phyloP scores from a whole-genome alignment of 2,797 vertebrate species.

The Bradypodion ventrale region DNA sequence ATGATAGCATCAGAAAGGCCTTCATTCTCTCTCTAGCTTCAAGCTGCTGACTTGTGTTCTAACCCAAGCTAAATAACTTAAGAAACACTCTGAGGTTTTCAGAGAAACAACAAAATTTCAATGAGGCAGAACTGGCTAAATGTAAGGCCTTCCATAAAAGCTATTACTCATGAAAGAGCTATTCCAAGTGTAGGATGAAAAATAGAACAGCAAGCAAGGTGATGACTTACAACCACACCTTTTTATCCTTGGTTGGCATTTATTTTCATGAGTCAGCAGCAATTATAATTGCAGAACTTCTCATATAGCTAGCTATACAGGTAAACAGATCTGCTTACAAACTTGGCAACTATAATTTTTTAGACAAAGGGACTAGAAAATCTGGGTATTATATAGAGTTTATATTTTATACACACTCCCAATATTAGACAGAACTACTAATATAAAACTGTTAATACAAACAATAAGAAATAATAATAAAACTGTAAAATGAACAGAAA shows the following conservation, averaged over 20 bases:
- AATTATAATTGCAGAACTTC: background rate
- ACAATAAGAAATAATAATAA: no score
- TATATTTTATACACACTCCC: background rate
- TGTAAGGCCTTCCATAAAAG: conserved; percentile 27
- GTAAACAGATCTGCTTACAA: conserved; percentile 9
- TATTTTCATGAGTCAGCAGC: conserved; percentile 47
- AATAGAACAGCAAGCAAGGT: conserved; percentile 41
- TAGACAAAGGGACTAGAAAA: background rate
- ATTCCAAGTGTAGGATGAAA: conserved; percentile 42
- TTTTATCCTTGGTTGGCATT: conserved; percentile 19
- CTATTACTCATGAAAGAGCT: conserved; percentile 38
- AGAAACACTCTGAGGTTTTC: background rate
- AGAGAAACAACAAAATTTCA: background rate
- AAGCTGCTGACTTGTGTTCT: background rate
- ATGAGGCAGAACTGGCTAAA: background rate
- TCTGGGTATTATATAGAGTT: background rate
- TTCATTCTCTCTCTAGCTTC: background rate
- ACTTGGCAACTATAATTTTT: conserved; percentile 11
- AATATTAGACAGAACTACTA: conserved; percentile 1
- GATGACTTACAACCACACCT: conserved; percentile 33
- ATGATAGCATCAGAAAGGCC: background rate
- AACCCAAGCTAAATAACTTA: background rate
- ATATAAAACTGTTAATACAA: conserved; percentile 28
- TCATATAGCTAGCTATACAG: background rate
- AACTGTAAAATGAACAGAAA: background rate